phyloP scores from a whole-genome alignment of 2,113 vertebrate species.

The Otus sunia region DNA sequence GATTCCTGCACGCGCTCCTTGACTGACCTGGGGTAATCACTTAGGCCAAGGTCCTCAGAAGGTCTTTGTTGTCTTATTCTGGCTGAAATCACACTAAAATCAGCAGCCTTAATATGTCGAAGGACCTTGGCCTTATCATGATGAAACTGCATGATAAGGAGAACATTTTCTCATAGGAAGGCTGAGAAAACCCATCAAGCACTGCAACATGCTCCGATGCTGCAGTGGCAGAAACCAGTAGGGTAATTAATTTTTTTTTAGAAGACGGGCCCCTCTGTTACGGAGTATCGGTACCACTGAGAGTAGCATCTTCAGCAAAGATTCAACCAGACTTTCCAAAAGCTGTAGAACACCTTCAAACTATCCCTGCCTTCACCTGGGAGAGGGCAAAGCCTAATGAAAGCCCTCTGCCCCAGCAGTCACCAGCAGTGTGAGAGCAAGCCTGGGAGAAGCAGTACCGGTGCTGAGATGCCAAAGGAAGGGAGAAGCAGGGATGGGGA shows the following conservation, averaged over 20 bases:
- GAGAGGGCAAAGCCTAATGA: fast-evolving
- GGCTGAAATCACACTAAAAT: not conserved
- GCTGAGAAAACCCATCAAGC: not conserved
- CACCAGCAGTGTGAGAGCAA: not conserved
- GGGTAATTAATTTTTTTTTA: too few relatives aligned
- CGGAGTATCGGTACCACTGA: fast-evolving
- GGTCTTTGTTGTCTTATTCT: not conserved
- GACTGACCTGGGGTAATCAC: too few relatives aligned
- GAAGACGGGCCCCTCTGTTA: fast-evolving
- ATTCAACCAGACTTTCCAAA: fast-evolving
- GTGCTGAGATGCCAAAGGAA: too few relatives aligned
- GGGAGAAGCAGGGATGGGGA: not conserved
- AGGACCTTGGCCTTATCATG: fast-evolving
- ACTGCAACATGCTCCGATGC: fast-evolving
- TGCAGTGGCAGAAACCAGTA: fast-evolving
- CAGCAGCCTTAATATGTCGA: too few relatives aligned
- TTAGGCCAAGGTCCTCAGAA: not conserved
- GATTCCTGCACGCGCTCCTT: not conserved
- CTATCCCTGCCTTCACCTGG: not conserved
- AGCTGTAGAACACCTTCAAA: too few relatives aligned
- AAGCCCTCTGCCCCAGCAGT: not conserved
- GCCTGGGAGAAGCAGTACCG: not conserved
- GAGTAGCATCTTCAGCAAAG: too few relatives aligned
- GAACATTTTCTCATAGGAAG: fast-evolving
- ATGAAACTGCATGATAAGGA: not conserved